phyloP scores from a whole-genome alignment of 2,888 invertebrate species.

The Abscondita cerata region DNA sequence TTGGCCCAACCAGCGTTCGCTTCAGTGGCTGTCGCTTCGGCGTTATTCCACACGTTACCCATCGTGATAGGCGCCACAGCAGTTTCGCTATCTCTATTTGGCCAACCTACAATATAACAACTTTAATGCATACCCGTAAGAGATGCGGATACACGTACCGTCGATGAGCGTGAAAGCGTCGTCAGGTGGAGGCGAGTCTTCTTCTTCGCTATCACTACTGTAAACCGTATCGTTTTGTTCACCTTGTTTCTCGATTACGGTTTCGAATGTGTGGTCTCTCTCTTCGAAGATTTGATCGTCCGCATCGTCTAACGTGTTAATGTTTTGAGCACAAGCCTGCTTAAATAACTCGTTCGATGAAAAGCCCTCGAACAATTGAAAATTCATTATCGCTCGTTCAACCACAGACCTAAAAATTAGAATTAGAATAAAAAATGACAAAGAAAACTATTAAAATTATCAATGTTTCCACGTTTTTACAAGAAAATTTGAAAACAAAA shows the following conservation, averaged over 20 bases:
- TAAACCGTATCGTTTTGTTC: conserved; percentile 55
- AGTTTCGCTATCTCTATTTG: conserved; percentile 41
- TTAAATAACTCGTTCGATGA: conserved; percentile 67
- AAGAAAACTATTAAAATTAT: no score
- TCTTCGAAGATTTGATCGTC: conserved; percentile 59
- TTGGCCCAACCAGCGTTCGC: conserved; percentile 57
- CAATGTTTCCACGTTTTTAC: no score
- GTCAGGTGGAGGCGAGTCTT: conserved; percentile 54
- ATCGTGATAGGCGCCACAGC: conserved; percentile 35
- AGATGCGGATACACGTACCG: conserved; percentile 49
- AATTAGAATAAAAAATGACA: conserved; percentile 1
- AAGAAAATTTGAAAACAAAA: no score
- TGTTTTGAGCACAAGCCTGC: conserved; percentile 61
- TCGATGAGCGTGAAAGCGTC: conserved; percentile 59
- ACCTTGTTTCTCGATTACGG: conserved; percentile 58
- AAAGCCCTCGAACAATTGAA: conserved; percentile 61
- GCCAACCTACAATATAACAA: conserved; percentile 34
- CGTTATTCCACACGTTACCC: conserved; percentile 49
- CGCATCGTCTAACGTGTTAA: conserved; percentile 54
- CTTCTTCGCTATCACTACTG: conserved; percentile 62
- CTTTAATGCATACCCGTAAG: not conserved
- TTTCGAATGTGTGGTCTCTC: conserved; percentile 59
- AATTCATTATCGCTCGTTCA: conserved; percentile 54
- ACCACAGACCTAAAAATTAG: conserved; percentile 51
- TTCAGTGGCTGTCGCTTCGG: conserved; percentile 36